phyloP scores from a whole-genome alignment of 2,888 invertebrate species.

The Drosophila barbarae region DNA sequence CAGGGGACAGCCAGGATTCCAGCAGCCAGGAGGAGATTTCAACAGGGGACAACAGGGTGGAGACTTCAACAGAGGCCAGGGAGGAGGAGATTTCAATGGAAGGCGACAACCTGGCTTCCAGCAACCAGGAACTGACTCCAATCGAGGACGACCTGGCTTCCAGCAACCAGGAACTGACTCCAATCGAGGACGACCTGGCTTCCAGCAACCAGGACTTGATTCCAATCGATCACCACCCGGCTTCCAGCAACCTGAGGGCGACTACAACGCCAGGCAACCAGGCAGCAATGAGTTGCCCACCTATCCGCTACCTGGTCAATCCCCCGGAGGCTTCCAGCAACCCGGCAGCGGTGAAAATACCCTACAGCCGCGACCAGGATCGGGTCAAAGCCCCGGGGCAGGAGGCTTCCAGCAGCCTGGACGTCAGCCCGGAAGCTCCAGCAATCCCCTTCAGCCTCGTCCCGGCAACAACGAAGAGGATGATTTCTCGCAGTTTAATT shows the following conservation, averaged over 20 bases:
- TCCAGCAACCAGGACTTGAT: constrained; percentile 1
- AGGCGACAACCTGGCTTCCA: background rate
- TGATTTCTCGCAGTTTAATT: constrained; percentile 27
- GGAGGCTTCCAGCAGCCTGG: constrained; percentile 24
- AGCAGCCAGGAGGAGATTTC: constrained; percentile 11
- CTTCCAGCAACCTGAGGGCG: constrained; percentile 1
- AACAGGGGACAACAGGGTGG: constrained; percentile 16
- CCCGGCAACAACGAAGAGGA: constrained; percentile 17
- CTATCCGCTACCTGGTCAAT: constrained; percentile 25
- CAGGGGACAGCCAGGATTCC: constrained; percentile 2
- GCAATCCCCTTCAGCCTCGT: constrained; percentile 31
- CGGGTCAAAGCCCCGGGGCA: background rate
- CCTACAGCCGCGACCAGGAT: constrained; percentile 37
- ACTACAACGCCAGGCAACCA: background rate
- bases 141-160: constrained; percentile 6
- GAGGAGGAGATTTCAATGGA: background rate
- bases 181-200: constrained; percentile 5
- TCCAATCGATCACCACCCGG: background rate
- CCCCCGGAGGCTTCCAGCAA: constrained; percentile 6
- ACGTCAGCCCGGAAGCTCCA: background rate
- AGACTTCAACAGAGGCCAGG: background rate
- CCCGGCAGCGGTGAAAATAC: constrained; percentile 8
- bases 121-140: constrained; percentile 1
- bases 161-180: constrained; percentile 1
- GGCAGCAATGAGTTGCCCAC: constrained; percentile 3